Base-by-base conservation (phyloP, 2,113 vertebrate genomes). In the Lagenorhynchus albirostris region DNA sequence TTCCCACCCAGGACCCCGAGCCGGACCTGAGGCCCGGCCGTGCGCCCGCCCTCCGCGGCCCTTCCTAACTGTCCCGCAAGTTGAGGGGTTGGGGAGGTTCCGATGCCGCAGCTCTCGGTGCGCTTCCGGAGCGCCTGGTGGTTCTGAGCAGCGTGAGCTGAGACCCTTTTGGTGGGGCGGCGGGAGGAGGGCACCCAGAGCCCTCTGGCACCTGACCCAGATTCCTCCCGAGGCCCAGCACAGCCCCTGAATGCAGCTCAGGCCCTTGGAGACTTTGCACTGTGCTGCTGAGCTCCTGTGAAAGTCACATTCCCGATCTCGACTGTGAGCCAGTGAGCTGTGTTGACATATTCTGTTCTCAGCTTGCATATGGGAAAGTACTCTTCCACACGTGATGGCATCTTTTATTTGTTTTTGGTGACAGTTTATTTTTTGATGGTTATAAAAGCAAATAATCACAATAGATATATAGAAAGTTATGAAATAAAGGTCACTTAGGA, bases 271-370 rank as follows among this genome's bases (percentile, higher is more conserved):
- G 71, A 60, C 89, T 85, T 81, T 86, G 71, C 83, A n/a, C 70
- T 21, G 50, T 62, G 79, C 62, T 44, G 8, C 55, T 74, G 79
- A 73, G 38, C 93, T 92, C 29, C 89, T 91, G 95, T 91, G 89
- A 82, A 94, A 93, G 79, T 74, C 21, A 80, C 77, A 10, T 29
- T 84, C n/a, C 80, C 73, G 31, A 71, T 93, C 63, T 71, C 21
- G n/a, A 47, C 63, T 63, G 31, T 86, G 76, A 77, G 67, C 80
- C 80, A 90, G 8, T 70, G 58, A 73, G 73, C 74, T 29, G 21
- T 55, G 47, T 41, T 85, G 70, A 88, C 18, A 5, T 80, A 13
- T 92, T 86, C 25, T 92, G 73, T 79, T 92, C 74, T 90, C 74
- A 92, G 21, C 41, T 95, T 55, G 44, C 17, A n/a, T 0, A 38